Percentiles rank a stretch among this genome's conserved stretches.
phyloP scores from a whole-genome alignment of 2,113 vertebrate genomes.

The Hippocampus comes region DNA sequence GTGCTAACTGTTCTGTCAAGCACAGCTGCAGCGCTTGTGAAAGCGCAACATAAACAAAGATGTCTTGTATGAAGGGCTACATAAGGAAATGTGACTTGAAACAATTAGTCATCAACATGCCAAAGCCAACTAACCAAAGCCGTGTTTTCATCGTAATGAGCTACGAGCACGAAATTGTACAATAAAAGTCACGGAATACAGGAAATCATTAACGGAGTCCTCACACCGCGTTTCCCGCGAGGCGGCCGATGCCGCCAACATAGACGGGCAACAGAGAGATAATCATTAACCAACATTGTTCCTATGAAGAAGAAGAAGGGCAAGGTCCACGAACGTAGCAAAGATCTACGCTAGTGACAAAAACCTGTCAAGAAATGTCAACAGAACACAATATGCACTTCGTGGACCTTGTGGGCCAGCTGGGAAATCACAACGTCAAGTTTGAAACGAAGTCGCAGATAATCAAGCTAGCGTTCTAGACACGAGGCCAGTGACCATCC shows the following conservation, averaged over 20 bases:
- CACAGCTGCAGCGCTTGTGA: too few relatives aligned
- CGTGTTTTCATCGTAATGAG: not conserved
- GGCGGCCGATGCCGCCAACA: slow-evolving; percentile 13
- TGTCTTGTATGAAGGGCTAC: too few relatives aligned
- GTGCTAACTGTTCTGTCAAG: too few relatives aligned
- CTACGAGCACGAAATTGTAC: not conserved
- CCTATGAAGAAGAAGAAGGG: slow-evolving; percentile 29
- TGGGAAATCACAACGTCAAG: not conserved
- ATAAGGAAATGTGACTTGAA: too few relatives aligned
- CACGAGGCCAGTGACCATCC: too few relatives aligned
- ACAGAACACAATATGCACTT: not conserved
- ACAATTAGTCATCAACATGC: not conserved
- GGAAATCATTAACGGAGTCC: not conserved
- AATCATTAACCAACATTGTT: slow-evolving; percentile 38
- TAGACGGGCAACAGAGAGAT: slow-evolving; percentile 21
- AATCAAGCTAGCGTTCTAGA: not conserved
- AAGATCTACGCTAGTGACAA: slow-evolving; percentile 14
- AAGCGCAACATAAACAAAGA: too few relatives aligned
- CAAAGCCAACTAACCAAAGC: not conserved
- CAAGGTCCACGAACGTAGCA: slow-evolving; percentile 36
- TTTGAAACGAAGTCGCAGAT: not conserved
- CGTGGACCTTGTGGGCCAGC: not conserved
- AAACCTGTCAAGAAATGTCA: not conserved
- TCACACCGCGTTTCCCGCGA: not conserved
- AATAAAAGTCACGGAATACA: not conserved